These are phyloP conservation scores for Zeugodacus cucurbitae DNA, from an alignment of 1,140 invertebrate species.

Conservation along the genomic window DNA sequence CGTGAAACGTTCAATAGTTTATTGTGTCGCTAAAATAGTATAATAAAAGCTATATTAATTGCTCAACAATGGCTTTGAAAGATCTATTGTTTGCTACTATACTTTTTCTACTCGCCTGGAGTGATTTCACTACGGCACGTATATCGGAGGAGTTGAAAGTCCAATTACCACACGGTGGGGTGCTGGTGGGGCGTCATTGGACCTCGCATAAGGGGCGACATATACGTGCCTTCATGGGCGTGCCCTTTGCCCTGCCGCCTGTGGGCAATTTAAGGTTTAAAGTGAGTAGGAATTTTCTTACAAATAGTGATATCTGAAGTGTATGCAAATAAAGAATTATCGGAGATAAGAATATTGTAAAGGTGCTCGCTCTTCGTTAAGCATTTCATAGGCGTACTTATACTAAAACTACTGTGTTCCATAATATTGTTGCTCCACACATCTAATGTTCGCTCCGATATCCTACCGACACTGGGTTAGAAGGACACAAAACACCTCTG, in stretches of 20 bases:
- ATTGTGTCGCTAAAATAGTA: background rate
- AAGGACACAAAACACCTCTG: too few relatives aligned
- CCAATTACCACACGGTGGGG: slow-evolving; percentile 60
- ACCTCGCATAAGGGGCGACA: slow-evolving; percentile 66
- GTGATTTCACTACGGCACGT: slow-evolving; percentile 42
- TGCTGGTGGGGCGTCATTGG: slow-evolving; percentile 66
- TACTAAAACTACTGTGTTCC: too few relatives aligned
- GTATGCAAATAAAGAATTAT: too few relatives aligned
- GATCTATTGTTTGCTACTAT: background rate
- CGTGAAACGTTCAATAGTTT: background rate
- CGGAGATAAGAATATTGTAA: too few relatives aligned
- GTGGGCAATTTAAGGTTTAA: slow-evolving; percentile 74
- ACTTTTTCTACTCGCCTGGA: background rate
- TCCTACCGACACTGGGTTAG: too few relatives aligned
- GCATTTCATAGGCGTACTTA: too few relatives aligned
- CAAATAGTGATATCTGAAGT: background rate
- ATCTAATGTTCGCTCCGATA: too few relatives aligned
- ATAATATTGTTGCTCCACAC: too few relatives aligned
- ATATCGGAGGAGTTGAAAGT: slow-evolving; percentile 57
- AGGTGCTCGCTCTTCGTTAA: too few relatives aligned
- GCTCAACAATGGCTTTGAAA: background rate
- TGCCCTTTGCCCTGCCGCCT: slow-evolving; percentile 71
- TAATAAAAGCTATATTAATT: background rate
- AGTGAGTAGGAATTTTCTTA: slow-evolving; percentile 60
- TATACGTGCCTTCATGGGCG: slow-evolving; percentile 66